phyloP scores from a whole-genome alignment of 2,888 invertebrate genomes.

The Drosophila mulleri region DNA sequence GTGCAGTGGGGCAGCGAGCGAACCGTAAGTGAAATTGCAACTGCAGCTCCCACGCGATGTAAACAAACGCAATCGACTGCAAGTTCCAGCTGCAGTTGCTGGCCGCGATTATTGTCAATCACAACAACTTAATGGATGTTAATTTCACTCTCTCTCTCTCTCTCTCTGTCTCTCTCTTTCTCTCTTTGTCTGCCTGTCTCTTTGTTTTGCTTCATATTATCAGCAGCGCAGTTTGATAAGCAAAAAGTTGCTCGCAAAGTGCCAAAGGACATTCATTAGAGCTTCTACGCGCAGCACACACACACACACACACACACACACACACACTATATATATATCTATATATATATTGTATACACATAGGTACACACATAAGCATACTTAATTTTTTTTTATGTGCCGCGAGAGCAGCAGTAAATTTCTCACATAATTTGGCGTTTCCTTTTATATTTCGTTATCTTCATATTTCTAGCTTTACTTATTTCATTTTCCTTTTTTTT shows the following conservation, averaged over 20 bases:
- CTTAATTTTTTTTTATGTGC: slow-evolving; percentile 15
- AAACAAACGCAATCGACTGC: neutral
- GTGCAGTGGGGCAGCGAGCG: neutral
- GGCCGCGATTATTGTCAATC: slow-evolving; percentile 42
- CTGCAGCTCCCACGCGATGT: neutral
- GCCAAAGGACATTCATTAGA: slow-evolving; percentile 68
- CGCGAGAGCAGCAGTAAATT: slow-evolving; percentile 51
- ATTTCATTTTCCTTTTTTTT: slow-evolving; percentile 12
- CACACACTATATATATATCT: neutral
- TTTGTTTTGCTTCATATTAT: neutral
- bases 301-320: neutral
- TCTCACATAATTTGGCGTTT: slow-evolving; percentile 60
- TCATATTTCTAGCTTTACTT: slow-evolving; percentile 25
- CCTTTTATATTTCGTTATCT: slow-evolving; percentile 43
- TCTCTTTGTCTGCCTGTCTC: neutral
- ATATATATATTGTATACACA: neutral
- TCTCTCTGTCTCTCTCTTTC: too few relatives aligned
- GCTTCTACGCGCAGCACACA: slow-evolving; percentile 18
- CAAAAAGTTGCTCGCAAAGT: slow-evolving; percentile 26
- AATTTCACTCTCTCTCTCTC: neutral
- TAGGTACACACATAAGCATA: neutral
- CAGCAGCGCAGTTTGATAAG: slow-evolving; percentile 20
- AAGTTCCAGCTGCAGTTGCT: slow-evolving; percentile 9
- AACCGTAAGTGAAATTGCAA: neutral
- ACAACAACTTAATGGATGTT: slow-evolving; percentile 40